Evolutionary conservation across 2,113 vertebrate genomes (phyloP).

Genomic region (Paratilapia polleni): DNA sequence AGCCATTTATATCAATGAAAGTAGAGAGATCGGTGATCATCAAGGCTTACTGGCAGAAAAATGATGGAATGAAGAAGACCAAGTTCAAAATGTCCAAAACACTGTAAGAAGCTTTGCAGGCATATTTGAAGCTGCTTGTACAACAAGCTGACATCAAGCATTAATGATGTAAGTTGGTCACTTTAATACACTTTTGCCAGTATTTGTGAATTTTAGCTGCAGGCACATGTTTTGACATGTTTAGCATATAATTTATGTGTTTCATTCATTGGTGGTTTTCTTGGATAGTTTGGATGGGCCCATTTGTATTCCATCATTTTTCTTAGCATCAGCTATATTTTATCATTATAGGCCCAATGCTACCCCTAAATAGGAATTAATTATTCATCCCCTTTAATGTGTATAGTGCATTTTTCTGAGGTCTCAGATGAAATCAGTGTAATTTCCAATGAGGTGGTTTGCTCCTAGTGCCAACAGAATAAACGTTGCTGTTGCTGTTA

Average conservation of each 20-base stretch:
- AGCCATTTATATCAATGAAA: background rate
- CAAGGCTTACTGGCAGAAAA: background rate
- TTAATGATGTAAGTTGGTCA: background rate
- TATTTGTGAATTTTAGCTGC: background rate
- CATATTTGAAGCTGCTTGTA: background rate
- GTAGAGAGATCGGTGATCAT: background rate
- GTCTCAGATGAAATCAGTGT: background rate
- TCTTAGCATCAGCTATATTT: background rate
- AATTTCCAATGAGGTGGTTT: slow-evolving; percentile 1
- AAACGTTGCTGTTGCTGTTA: background rate
- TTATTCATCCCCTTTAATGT: background rate
- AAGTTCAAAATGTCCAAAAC: background rate
- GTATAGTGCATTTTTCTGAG: slow-evolving; percentile 1
- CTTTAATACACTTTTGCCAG: background rate
- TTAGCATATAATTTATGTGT: background rate
- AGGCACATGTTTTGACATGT: background rate
- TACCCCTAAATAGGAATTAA: background rate
- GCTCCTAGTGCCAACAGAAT: slow-evolving; percentile 3
- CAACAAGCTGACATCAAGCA: background rate
- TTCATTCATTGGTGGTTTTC: background rate
- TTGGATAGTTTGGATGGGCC: background rate
- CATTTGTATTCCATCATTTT: background rate
- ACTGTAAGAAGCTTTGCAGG: background rate
- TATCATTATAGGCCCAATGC: background rate
- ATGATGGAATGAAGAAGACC: background rate